Evolutionary conservation across 2,113 vertebrate genomes (phyloP), one percentile per base, ranked within the genome.

Genomic region (Nycticorax nycticorax): DNA sequence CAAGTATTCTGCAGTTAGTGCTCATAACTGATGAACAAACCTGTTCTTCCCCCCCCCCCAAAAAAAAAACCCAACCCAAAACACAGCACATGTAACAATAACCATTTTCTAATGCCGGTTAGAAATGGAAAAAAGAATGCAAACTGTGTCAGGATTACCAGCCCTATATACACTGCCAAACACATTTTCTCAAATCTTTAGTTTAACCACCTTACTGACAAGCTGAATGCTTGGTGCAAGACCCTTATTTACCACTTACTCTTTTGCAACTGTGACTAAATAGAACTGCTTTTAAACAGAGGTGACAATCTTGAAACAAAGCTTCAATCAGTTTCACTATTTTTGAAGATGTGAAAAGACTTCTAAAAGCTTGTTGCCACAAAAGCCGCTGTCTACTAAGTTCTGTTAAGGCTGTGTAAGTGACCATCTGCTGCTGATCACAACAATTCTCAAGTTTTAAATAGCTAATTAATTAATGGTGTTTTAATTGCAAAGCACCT

Each of bases 391-490:
- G 8, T 56, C 89, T 92, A 57, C 64, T 63, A 67, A 77, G 28
- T 68, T 91, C 60, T 22, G 12, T 56, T 77, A 85, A 89, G 57
- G 56, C 39, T 60, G 5, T 62, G 1, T 35, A 67, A 92, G 53
- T 73, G 45, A 71, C 60, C 88, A 95, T 50, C 87, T 90, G 71
- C 78, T 86, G 47, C 59, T 50, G 63, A 90, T 85, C 74, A 92
- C 63, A 92, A 92, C 45, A 93, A 66, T 69, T 93, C 81, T 62
- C 35, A 71, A 77, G 43, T 63, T 89, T 37, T 79, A 91, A 94
- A 91, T 64, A 78, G 39, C 47, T 68, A 88, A 95, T 87, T 89
- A 91, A 92, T 75, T 69, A 81, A 85, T 76, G 80, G 37, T 11
- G 32, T 22, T 94, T 82, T 81, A 90, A 91, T 75, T 92, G 41